These are phyloP conservation scores for Labrus mixtus DNA, from an alignment of 2,113 vertebrate species.

Conservation along the genomic window DNA sequence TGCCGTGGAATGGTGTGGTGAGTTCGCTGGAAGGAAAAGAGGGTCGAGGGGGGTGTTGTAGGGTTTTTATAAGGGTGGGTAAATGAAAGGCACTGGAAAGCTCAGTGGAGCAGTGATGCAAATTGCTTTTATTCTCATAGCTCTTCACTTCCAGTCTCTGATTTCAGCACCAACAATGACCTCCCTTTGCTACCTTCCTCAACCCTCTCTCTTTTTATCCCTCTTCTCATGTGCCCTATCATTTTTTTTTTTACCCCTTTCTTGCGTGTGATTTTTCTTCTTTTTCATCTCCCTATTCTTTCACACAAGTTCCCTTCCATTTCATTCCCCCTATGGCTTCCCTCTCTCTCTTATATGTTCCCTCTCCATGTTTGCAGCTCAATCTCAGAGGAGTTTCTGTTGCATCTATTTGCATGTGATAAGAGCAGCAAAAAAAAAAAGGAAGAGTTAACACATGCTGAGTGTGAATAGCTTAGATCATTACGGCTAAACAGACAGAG, in stretches of 20 bases:
- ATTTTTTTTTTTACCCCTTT: conserved; percentile 15
- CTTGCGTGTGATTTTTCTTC: conserved; percentile 12
- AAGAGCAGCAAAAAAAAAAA: background rate
- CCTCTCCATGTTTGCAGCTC: conserved; percentile 14
- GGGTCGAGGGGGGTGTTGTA: no score
- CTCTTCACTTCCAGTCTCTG: conserved; percentile 59
- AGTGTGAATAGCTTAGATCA: conserved; percentile 50
- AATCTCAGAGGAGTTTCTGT: conserved; percentile 41
- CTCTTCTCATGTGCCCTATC: conserved; percentile 24
- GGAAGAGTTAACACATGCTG: background rate
- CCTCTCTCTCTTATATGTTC: background rate
- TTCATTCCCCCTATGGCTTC: conserved; percentile 2
- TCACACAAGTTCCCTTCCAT: conserved; percentile 15
- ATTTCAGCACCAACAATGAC: conserved; percentile 60
- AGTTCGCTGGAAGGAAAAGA: conserved; percentile 37
- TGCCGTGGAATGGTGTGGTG: conserved; percentile 33
- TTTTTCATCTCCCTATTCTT: conserved; percentile 30
- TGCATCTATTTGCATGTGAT: conserved; percentile 41
- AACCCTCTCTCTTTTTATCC: conserved; percentile 22
- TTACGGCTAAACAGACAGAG: conserved; percentile 45
- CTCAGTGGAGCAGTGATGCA: conserved; percentile 74
- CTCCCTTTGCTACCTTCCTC: conserved; percentile 41
- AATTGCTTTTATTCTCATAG: conserved; percentile 73
- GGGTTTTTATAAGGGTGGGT: conserved; percentile 26
- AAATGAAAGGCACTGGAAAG: conserved; percentile 73